Evolutionary conservation across 2,113 vertebrate species (phyloP).

Genomic region (Panthera leo): DNA sequence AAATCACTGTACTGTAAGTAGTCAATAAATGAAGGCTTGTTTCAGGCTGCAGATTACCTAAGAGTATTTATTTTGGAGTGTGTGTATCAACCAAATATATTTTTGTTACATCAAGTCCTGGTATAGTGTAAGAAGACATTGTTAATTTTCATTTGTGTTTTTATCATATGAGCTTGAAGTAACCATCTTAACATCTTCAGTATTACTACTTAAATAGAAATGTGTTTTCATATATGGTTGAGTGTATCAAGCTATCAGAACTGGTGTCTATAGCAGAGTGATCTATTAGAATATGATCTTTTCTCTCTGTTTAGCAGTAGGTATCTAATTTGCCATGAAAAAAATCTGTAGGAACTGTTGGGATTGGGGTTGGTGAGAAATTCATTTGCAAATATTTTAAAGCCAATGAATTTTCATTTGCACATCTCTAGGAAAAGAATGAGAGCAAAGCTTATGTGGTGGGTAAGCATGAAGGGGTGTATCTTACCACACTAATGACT

Average conservation of each 20-base stretch:
- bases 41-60: constrained; percentile 58
- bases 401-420: neutral
- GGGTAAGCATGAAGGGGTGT: neutral
- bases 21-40: constrained; percentile 67
- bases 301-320: neutral
- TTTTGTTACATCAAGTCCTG: constrained; percentile 2
- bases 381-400: neutral
- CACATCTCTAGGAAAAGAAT: neutral
- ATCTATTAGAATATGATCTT: neutral
- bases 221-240: neutral
- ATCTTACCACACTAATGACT: neutral
- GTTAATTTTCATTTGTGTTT: constrained; percentile 8
- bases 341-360: neutral
- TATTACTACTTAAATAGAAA: neutral
- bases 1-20: constrained; percentile 69
- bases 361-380: neutral
- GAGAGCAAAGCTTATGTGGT: neutral
- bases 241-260: neutral
- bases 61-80: constrained; percentile 69
- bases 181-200: neutral
- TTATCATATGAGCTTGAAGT: neutral
- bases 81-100: constrained; percentile 37
- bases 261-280: neutral
- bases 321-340: neutral
- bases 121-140: constrained; percentile 37